These are phyloP conservation scores for Drosophila bunnanda DNA, from an alignment of 2,888 invertebrate species.

Conservation along the genomic window DNA sequence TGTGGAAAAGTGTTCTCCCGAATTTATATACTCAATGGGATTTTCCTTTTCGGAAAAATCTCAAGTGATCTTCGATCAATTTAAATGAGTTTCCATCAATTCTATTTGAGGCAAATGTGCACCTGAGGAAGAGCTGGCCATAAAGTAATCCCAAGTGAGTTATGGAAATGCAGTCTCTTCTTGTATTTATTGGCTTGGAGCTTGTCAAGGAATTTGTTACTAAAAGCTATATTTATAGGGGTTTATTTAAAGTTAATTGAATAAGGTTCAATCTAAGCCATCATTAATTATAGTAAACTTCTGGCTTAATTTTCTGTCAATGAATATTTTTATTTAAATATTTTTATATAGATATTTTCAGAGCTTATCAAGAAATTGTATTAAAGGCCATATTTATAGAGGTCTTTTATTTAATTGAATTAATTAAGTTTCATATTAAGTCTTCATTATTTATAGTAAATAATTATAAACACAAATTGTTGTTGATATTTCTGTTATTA, in stretches of 20 bases:
- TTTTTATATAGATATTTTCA: too few species aligned
- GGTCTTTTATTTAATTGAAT: not conserved
- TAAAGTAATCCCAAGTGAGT: slow-evolving; percentile 16
- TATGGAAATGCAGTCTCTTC: not conserved
- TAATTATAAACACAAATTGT: not conserved
- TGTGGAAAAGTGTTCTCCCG: not conserved
- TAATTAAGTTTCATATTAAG: not conserved
- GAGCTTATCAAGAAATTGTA: not conserved
- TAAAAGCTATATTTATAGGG: not conserved
- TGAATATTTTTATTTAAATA: too few species aligned
- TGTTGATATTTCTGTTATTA: too few species aligned
- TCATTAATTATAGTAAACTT: not conserved
- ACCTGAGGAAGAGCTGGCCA: slow-evolving; percentile 14
- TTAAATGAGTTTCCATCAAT: not conserved
- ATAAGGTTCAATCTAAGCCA: not conserved
- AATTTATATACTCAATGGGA: slow-evolving; percentile 12
- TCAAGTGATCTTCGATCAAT: slow-evolving; percentile 23
- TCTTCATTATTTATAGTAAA: not conserved
- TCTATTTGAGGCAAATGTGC: slow-evolving; percentile 1
- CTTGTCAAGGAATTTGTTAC: not conserved
- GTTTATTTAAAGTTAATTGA: not conserved
- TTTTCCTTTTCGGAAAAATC: slow-evolving; percentile 5
- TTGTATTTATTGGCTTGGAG: not conserved
- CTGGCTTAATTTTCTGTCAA: too few species aligned
- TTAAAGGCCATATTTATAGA: not conserved